A percentile compares a stretch with the other conserved stretches of the same genome.
These are phyloP conservation scores for Dugesia japonica DNA, from an alignment of 2,888 invertebrate genomes.

Conservation along the genomic window DNA sequence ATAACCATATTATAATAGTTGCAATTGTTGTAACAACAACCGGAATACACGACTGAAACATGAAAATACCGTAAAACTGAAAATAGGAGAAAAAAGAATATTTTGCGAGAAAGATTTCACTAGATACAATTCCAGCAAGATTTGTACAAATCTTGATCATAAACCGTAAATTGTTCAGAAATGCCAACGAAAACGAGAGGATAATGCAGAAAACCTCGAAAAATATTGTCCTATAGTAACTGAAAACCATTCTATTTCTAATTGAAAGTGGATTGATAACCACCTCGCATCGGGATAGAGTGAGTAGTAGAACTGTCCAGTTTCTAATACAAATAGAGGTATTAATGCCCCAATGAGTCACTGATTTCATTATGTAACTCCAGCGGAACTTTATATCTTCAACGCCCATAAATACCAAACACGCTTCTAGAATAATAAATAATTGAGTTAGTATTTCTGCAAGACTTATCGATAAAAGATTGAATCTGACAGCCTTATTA, in stretches of 20 bases:
- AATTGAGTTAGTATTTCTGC: not conserved
- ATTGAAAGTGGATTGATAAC: not conserved
- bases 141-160: not conserved
- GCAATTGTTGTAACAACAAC: not conserved
- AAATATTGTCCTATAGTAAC: not conserved
- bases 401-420: slow-evolving; percentile 2
- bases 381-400: not conserved
- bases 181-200: not conserved
- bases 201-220: not conserved
- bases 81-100: not conserved
- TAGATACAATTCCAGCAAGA: not conserved
- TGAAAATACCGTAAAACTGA: slow-evolving; percentile 25
- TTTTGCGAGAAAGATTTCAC: not conserved
- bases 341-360: slow-evolving; percentile 6
- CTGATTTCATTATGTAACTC: not conserved
- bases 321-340: slow-evolving; percentile 5
- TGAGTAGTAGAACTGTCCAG: slow-evolving; percentile 2
- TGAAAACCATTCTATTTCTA: not conserved
- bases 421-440: not conserved
- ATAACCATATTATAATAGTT: not conserved
- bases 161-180: slow-evolving; percentile 17
- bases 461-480: not conserved
- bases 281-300: not conserved
- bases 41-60: slow-evolving; percentile 26
- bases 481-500: not conserved